A percentile compares a stretch with the other conserved stretches of the same genome.
Conservation (phyloP, 64 coral and sea anemone species). For the Porites lutea region DNA sequence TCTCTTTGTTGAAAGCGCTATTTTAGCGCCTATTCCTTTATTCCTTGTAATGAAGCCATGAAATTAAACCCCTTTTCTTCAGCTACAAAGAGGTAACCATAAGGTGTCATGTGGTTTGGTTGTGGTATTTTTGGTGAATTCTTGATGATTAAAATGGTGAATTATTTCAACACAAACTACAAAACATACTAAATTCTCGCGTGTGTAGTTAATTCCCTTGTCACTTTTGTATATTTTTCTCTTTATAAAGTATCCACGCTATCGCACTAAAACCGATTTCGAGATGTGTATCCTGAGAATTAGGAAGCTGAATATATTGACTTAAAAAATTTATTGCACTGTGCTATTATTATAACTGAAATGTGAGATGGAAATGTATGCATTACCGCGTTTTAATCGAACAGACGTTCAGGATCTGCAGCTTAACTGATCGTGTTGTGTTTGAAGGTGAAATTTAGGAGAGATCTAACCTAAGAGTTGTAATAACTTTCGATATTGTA, state of each 20-base stretch:
- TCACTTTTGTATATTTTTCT: neutral
- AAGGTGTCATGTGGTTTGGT: neutral
- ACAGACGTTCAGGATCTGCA: neutral
- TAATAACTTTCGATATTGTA: neutral
- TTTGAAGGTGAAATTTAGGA: neutral
- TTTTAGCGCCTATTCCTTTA: too few species aligned
- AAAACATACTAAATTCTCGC: slow-evolving; percentile 8
- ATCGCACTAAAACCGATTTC: neutral
- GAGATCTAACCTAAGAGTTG: neutral
- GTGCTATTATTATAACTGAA: neutral
- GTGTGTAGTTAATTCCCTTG: neutral
- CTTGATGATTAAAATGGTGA: neutral
- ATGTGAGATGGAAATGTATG: neutral
- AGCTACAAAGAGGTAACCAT: neutral
- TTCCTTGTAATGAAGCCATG: too few species aligned
- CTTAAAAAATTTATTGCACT: neutral
- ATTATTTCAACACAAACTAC: neutral
- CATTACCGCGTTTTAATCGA: neutral
- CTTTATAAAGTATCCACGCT: neutral
- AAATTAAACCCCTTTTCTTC: too few species aligned
- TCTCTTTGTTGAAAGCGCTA: too few species aligned
- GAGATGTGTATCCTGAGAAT: neutral
- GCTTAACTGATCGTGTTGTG: neutral
- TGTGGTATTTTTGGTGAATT: neutral
- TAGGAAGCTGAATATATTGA: slow-evolving; percentile 2